Evolutionary conservation across 2,113 vertebrate genomes (phyloP).

Genomic region (Grammomys surdaster): DNA sequence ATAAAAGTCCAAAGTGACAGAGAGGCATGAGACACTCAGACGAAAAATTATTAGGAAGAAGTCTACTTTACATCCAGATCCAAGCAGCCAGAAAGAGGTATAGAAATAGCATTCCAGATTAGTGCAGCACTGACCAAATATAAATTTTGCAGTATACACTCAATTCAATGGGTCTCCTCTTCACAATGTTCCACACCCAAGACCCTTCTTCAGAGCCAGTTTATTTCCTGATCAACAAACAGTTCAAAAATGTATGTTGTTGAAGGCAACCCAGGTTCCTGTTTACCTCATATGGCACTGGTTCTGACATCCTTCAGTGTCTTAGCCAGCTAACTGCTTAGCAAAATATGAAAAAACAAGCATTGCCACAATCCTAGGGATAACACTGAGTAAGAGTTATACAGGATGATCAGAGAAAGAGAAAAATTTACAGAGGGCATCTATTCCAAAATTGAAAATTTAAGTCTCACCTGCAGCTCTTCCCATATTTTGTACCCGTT

Average conservation of each 20-base stretch:
- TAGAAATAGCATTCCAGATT: background rate
- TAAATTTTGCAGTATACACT: background rate
- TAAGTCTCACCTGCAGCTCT: background rate
- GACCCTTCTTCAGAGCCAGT: background rate
- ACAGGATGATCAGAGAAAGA: background rate
- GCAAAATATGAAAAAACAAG: constrained; percentile 69
- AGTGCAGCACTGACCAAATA: background rate
- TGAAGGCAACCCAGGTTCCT: constrained; percentile 44
- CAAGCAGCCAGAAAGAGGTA: constrained; percentile 20
- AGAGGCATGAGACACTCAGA: constrained; percentile 17
- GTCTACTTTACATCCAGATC: constrained; percentile 35
- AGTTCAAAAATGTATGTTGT: constrained; percentile 51
- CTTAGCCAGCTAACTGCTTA: constrained; percentile 63
- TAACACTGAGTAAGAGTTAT: constrained; percentile 52
- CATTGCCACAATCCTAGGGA: constrained; percentile 64
- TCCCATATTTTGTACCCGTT: constrained; percentile 44
- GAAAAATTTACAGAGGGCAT: constrained; percentile 48
- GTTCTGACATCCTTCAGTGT: constrained; percentile 45
- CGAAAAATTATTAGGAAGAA: constrained; percentile 36
- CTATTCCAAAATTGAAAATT: constrained; percentile 61
- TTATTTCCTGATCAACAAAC: constrained; percentile 50
- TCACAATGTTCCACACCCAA: background rate
- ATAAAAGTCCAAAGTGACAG: constrained; percentile 67
- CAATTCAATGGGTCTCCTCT: background rate
- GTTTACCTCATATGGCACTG: constrained; percentile 52